Evolutionary conservation across 2,888 invertebrate species (phyloP).

Genomic region (Epistrophe eligans): DNA sequence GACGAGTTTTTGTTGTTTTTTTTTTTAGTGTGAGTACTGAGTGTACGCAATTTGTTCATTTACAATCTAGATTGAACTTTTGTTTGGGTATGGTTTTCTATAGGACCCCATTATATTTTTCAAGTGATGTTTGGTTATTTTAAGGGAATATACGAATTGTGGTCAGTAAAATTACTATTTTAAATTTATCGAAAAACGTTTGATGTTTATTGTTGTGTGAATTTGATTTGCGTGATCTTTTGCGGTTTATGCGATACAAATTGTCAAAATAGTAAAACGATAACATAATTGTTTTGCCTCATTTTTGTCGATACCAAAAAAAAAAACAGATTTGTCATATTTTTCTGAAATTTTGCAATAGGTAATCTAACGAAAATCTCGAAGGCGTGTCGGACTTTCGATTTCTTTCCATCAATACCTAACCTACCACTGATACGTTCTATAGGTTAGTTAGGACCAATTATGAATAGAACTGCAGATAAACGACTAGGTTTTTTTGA

Average conservation of each 20-base stretch:
- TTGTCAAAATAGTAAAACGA: no score
- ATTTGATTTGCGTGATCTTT: no score
- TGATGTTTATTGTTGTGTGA: no score
- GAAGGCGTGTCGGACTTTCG: no score
- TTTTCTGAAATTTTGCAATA: neutral
- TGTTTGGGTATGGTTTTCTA: neutral
- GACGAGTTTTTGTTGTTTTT: neutral
- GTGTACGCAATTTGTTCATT: neutral
- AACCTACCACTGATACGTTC: no score
- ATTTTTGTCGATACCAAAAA: neutral
- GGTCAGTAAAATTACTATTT: no score
- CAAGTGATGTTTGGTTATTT: neutral
- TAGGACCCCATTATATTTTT: conserved; percentile 1
- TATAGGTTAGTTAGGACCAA: no score
- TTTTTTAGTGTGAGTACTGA: neutral
- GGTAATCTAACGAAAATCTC: neutral
- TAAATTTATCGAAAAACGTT: no score
- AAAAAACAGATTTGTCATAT: neutral
- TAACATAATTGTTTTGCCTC: no score
- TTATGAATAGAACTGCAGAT: no score
- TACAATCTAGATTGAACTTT: neutral
- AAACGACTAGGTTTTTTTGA: no score
- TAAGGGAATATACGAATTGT: neutral
- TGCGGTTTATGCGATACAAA: no score
- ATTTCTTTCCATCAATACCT: neutral